These are phyloP conservation scores for Capromys pilorides DNA, from an alignment of 2,797 vertebrate genomes.

Conservation along the genomic window DNA sequence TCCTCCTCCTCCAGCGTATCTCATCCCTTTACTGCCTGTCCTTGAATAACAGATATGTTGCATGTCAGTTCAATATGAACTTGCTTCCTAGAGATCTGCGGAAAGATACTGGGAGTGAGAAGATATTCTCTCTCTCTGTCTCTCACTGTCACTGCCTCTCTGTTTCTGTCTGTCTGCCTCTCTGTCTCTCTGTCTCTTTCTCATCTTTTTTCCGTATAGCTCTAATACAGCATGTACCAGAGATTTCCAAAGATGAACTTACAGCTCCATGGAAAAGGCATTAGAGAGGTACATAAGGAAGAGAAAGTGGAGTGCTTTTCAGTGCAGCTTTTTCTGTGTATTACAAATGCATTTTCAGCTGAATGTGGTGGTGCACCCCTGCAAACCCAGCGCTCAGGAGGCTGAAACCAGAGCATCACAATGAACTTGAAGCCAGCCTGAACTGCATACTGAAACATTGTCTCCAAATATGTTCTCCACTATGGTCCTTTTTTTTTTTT, in stretches of 20 bases:
- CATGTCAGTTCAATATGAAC: background rate
- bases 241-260: slow-evolving; percentile 9
- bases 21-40: background rate
- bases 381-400: background rate
- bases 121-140: background rate
- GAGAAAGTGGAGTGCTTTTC: background rate
- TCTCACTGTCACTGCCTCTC: background rate
- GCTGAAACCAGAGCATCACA: background rate
- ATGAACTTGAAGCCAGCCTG: background rate
- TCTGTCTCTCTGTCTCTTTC: background rate
- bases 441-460: background rate
- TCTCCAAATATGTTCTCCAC: background rate
- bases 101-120: background rate
- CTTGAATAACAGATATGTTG: background rate
- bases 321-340: background rate
- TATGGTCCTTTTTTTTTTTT: background rate
- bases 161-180: background rate
- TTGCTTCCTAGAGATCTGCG: background rate
- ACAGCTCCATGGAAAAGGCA: background rate
- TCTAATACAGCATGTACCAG: background rate
- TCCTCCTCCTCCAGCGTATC: background rate
- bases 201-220: background rate
- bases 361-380: background rate
- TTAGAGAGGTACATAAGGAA: background rate
- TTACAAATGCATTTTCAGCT: slow-evolving; percentile 1